These are phyloP conservation scores for Brachionus manjavacas DNA, from an alignment of 1,140 invertebrate species.

Conservation along the genomic window DNA sequence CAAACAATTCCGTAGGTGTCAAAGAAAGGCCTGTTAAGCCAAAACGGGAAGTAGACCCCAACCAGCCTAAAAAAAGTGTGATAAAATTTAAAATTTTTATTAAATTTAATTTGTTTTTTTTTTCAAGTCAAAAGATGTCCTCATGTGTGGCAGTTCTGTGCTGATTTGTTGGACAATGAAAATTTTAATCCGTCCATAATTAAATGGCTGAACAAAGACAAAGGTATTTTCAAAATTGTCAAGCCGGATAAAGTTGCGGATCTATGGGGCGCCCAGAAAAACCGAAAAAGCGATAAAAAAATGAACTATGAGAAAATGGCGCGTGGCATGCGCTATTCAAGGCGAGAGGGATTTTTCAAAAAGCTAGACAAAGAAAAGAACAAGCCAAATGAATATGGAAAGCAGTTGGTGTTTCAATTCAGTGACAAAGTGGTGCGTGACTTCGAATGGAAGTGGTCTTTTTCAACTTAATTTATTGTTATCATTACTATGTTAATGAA, in stretches of 20 bases:
- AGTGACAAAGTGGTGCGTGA: conserved; percentile 38
- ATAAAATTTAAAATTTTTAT: background rate
- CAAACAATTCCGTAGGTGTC: background rate
- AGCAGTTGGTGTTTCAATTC: conserved; percentile 41
- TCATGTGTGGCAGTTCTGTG: conserved; percentile 42
- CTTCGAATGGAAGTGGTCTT: conserved; percentile 32
- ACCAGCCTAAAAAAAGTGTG: conserved; percentile 35
- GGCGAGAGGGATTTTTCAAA: conserved; percentile 41
- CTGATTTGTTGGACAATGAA: conserved; percentile 37
- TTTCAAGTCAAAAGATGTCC: conserved; percentile 29
- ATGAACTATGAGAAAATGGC: conserved; percentile 43
- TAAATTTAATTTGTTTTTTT: background rate
- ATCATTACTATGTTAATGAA: background rate
- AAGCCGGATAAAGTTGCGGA: conserved; percentile 38
- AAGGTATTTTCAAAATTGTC: conserved; percentile 42
- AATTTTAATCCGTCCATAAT: conserved; percentile 33
- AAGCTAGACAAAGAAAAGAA: conserved; percentile 40
- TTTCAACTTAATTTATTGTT: conserved; percentile 34
- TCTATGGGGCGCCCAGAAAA: conserved; percentile 37
- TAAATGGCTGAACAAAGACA: conserved; percentile 41
- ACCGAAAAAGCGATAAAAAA: conserved; percentile 41
- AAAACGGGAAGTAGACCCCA: background rate
- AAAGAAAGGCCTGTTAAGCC: background rate
- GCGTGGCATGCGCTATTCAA: conserved; percentile 40
- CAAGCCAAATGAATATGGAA: conserved; percentile 39